Evolutionary conservation across 2,113 vertebrate species (phyloP), one percentile per base, ranked within the genome.

Genomic region (Halcyon malimbica): DNA sequence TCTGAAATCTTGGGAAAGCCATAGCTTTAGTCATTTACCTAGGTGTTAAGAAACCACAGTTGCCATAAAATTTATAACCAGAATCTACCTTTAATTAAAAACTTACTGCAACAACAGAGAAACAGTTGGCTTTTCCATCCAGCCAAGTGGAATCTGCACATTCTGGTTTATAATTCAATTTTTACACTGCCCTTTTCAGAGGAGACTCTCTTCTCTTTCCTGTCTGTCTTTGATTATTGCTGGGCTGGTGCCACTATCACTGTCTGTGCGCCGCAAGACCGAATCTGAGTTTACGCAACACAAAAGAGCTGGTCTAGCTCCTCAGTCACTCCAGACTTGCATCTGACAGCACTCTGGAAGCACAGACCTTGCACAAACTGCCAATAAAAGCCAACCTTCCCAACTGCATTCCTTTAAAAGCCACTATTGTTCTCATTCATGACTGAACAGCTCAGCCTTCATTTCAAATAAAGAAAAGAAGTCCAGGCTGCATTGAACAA

Each of bases 371-470:
- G 60, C 89, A 94, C 63, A 85, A 95, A 78, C 50, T 93, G 90
- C 95, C 95, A 92, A 80, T 97, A 97, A 97, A 96, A 97, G 82
- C 87, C 94, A 96, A 80, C 81, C 63, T 96, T 96, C 88, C 74
- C 82, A 73, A 91, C 33, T 76, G 68, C 80, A 81, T 97, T 94
- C 92, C 91, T 92, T 96, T 88, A 82, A 97, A 97, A 95, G 91
- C 93, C 97, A 62, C 94, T 90, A 96, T 97, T 97, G 93, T 97
- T 97, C 96, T 92, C 83, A 97, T 95, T 97, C 88, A 96, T 95
- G 82, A 93, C 59, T 81, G 90, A 95, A 90, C 62, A 81, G 91
- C 60, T 96, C 87, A 92, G 78, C 37, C 89, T 96, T 89, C 68
- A 5, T 84, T 86, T 93, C 65, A 81, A 93, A 95, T 46, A 85